Evolutionary conservation across 1,140 invertebrate species (phyloP).

Genomic region (Magallana gigas): DNA sequence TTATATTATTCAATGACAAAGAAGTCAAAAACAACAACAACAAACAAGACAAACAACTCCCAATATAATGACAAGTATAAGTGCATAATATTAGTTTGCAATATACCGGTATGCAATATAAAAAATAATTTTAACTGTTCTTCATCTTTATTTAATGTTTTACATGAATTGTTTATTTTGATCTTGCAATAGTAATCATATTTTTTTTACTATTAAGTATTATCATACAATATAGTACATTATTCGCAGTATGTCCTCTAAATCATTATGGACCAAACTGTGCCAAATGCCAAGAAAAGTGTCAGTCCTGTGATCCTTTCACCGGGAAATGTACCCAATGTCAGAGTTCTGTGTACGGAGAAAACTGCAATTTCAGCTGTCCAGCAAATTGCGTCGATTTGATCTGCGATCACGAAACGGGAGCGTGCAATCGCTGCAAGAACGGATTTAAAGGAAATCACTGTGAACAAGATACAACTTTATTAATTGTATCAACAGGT

Average conservation of each 20-base stretch:
- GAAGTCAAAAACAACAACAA: too few species aligned
- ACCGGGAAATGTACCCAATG: neutral
- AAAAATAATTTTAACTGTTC: neutral
- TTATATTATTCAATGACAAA: too few species aligned
- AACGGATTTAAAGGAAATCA: neutral
- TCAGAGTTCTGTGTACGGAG: neutral
- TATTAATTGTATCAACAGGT: too few species aligned
- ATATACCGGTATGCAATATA: too few species aligned
- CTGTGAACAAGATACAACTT: too few species aligned
- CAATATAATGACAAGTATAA: neutral
- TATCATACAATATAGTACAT: neutral
- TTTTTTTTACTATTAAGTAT: neutral
- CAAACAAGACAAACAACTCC: too few species aligned
- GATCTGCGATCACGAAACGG: neutral
- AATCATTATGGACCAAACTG: neutral
- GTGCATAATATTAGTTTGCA: neutral
- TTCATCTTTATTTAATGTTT: neutral
- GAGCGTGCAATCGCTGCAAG: neutral
- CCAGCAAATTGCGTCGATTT: neutral
- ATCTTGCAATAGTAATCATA: neutral
- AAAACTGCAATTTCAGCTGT: neutral
- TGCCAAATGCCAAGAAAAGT: neutral
- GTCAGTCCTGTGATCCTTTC: neutral
- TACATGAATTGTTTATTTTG: neutral
- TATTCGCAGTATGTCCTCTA: neutral